These are phyloP conservation scores for Eidolon dupreanum DNA, from an alignment of 2,797 vertebrate species.

Conservation along the genomic window DNA sequence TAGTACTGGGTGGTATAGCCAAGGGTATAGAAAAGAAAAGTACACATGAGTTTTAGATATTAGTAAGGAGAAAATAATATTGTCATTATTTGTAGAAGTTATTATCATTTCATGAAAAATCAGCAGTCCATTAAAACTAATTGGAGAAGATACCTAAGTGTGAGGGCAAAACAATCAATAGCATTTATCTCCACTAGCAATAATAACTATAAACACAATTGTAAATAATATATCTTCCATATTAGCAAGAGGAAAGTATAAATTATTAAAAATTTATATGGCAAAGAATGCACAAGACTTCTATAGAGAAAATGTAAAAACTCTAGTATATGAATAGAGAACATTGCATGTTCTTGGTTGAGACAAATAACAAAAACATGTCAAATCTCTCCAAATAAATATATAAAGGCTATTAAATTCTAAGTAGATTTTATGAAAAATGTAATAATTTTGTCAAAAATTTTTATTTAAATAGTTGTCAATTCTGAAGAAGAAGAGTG, in stretches of 20 bases:
- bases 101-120: conserved; percentile 2
- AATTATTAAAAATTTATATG: not conserved
- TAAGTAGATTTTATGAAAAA: not conserved
- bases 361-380: not conserved
- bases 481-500: not conserved
- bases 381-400: not conserved
- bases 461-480: not conserved
- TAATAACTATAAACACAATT: not conserved
- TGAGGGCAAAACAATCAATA: not conserved
- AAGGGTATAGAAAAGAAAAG: not conserved
- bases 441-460: not conserved
- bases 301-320: not conserved
- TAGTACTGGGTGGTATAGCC: no score
- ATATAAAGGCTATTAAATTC: not conserved
- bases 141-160: not conserved
- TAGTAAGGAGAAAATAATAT: not conserved
- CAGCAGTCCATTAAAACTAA: not conserved
- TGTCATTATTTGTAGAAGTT: not conserved
- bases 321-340: not conserved
- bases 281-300: not conserved
- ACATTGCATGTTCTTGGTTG: not conserved
- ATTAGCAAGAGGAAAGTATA: not conserved
- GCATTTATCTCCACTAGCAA: not conserved
- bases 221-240: not conserved
- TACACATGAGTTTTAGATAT: not conserved